phyloP scores from a whole-genome alignment of 1,140 invertebrate species.

The Drosophila kepulauana region DNA sequence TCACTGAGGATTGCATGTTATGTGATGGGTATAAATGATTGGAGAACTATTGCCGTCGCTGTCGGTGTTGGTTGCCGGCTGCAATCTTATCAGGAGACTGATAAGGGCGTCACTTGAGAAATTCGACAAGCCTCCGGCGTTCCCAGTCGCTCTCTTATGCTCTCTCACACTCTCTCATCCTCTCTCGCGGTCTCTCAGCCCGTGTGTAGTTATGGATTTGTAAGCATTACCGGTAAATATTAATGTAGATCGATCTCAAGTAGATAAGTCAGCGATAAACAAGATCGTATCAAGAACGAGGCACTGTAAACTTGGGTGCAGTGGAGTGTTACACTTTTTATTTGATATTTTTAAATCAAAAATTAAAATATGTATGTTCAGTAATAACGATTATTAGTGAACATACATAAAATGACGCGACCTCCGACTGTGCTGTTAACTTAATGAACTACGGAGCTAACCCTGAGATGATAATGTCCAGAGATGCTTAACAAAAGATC shows the following conservation, averaged over 20 bases:
- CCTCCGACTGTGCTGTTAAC: constrained; percentile 6
- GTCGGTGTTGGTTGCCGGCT: background rate
- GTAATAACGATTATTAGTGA: background rate
- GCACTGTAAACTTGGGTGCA: constrained; percentile 33
- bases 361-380: background rate
- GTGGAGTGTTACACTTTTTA: constrained; percentile 17
- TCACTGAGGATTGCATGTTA: constrained; percentile 48
- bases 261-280: constrained; percentile 26
- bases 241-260: constrained; percentile 3
- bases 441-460: constrained; percentile 19
- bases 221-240: constrained; percentile 11
- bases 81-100: constrained; percentile 48
- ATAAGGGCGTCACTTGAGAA: constrained; percentile 31
- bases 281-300: constrained; percentile 1
- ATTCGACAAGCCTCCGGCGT: constrained; percentile 33
- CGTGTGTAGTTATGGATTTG: constrained; percentile 24
- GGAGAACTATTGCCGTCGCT: constrained; percentile 2
- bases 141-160: too few relatives aligned
- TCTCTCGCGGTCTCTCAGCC: background rate
- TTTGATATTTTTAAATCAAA: constrained; percentile 1
- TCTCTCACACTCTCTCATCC: background rate
- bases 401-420: background rate
- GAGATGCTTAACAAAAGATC: constrained; percentile 20
- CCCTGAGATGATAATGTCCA: background rate
- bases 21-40: constrained; percentile 2